phyloP scores from a whole-genome alignment of 2,888 invertebrate species.

The Yponomeuta evonymella region DNA sequence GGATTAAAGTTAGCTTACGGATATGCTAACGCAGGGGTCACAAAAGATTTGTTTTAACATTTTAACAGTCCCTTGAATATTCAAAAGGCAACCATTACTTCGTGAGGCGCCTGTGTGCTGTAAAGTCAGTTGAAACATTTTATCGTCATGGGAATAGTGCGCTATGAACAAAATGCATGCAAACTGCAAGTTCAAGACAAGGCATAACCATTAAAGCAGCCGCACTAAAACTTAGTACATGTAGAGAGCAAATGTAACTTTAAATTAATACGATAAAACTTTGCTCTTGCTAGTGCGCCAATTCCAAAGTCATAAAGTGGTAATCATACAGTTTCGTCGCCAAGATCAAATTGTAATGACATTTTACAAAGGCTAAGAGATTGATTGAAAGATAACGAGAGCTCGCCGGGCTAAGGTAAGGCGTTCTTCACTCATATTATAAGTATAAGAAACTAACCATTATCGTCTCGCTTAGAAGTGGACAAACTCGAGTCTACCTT shows the following conservation, averaged over 20 bases:
- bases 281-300: neutral
- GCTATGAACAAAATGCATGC: constrained; percentile 10
- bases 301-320: neutral
- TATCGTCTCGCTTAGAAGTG: too few species aligned
- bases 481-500: too few species aligned
- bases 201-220: constrained; percentile 11
- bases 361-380: too few species aligned
- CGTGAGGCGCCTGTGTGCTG: neutral
- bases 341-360: too few species aligned
- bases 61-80: constrained; percentile 1
- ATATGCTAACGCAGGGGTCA: neutral
- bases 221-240: constrained; percentile 4
- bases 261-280: constrained; percentile 13
- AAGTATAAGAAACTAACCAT: too few species aligned
- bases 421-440: too few species aligned
- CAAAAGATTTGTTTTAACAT: constrained; percentile 11
- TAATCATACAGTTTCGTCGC: neutral
- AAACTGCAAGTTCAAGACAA: constrained; percentile 13
- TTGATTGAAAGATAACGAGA: too few species aligned
- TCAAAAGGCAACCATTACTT: neutral
- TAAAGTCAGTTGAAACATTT: constrained; percentile 5
- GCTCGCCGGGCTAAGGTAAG: too few species aligned
- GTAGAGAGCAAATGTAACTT: neutral
- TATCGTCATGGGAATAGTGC: constrained; percentile 3
- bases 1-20: constrained; percentile 32